These are phyloP conservation scores for Ophion obscuratus DNA, from an alignment of 2,888 invertebrate genomes.

Conservation along the genomic window DNA sequence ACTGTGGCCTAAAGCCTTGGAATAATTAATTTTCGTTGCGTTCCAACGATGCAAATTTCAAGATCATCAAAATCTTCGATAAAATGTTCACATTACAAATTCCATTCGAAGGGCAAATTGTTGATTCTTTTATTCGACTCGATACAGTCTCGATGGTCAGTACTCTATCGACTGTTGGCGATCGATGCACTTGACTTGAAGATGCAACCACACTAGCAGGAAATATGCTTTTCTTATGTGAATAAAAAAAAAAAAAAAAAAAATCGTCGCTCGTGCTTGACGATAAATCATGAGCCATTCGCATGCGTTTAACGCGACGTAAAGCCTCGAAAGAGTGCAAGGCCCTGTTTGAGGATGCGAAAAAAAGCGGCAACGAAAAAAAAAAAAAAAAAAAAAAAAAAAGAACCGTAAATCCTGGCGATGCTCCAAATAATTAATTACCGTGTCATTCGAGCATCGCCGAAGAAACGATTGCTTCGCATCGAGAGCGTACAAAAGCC, in stretches of 20 bases:
- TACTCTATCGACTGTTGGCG: neutral
- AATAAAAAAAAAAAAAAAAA: conserved; percentile 11
- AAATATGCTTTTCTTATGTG: neutral
- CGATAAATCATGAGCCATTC: conserved; percentile 30
- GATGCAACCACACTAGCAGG: neutral
- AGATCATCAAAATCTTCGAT: no score
- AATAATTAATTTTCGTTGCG: no score
- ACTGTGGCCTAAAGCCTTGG: no score
- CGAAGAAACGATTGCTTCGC: conserved; percentile 4
- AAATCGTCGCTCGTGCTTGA: conserved; percentile 33
- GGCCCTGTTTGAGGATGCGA: conserved; percentile 16
- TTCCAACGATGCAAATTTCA: no score
- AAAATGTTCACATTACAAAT: no score
- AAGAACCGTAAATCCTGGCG: conserved; percentile 20
- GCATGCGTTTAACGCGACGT: conserved; percentile 38
- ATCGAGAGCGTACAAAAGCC: conserved; percentile 25
- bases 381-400: neutral
- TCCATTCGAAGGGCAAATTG: neutral
- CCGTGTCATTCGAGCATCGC: conserved; percentile 23
- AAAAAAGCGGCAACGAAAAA: conserved; percentile 15
- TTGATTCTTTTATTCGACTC: neutral
- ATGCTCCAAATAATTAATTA: conserved; percentile 32
- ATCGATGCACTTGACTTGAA: neutral
- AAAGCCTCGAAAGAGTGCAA: conserved; percentile 35
- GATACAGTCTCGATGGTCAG: neutral